phyloP scores from a whole-genome alignment of 1,140 invertebrate species.

The Dolichoris vasculosae region DNA sequence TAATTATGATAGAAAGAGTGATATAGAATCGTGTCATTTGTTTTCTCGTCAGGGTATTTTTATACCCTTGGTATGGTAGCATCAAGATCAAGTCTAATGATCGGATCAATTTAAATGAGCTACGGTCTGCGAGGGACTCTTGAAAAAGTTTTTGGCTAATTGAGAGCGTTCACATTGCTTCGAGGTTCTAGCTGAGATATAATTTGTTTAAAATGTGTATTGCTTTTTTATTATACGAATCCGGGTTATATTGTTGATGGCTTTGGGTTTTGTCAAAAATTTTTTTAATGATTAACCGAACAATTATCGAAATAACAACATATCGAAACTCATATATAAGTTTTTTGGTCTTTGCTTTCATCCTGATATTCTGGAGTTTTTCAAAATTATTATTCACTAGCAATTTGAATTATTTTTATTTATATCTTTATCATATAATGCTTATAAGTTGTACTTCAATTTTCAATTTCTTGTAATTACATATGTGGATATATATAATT shows the following conservation, averaged over 20 bases:
- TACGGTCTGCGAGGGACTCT: slow-evolving; percentile 16
- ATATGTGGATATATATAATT: too few species aligned
- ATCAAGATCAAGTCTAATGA: slow-evolving; percentile 8
- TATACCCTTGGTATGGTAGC: not conserved
- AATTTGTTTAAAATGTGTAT: slow-evolving; percentile 16
- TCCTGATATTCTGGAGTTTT: not conserved
- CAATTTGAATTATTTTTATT: too few species aligned
- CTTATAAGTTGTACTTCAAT: too few species aligned
- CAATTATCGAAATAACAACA: slow-evolving; percentile 27
- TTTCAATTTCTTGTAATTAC: too few species aligned
- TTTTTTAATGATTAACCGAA: slow-evolving; percentile 8
- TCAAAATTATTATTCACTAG: not conserved
- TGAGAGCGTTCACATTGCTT: not conserved
- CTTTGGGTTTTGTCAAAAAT: not conserved
- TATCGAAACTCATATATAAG: not conserved
- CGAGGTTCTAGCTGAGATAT: not conserved
- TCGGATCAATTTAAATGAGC: slow-evolving; percentile 48
- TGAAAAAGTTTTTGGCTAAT: slow-evolving; percentile 50
- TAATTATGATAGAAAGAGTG: not conserved
- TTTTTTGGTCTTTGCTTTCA: not conserved
- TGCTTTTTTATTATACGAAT: slow-evolving; percentile 40
- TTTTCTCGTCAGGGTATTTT: slow-evolving; percentile 1
- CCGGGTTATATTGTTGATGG: not conserved
- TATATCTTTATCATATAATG: too few species aligned
- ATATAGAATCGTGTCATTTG: slow-evolving; percentile 26